A percentile compares a stretch with the other conserved stretches of the same genome.
Evolutionary conservation across 2,888 invertebrate species (phyloP).

Genomic region (Lithophane ornitopus): DNA sequence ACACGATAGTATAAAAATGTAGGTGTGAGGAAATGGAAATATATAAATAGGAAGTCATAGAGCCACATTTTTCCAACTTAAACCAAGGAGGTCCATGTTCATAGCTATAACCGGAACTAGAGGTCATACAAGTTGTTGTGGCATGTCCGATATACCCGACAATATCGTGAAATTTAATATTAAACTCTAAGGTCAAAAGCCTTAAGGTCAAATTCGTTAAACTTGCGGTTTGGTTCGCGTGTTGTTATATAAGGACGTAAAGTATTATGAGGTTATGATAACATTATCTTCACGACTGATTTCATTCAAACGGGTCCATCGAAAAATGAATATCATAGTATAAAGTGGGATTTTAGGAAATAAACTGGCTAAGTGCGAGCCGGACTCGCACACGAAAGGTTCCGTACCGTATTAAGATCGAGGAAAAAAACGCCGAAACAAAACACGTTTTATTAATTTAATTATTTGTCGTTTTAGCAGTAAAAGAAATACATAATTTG

Average conservation of each 20-base stretch:
- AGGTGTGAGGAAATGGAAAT: background rate
- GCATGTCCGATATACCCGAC: slow-evolving; percentile 45
- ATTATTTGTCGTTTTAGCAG: too few relatives aligned
- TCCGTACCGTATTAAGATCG: too few relatives aligned
- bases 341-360: background rate
- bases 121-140: slow-evolving; percentile 50
- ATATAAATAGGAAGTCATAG: slow-evolving; percentile 7
- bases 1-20: background rate
- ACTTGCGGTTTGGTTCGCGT: slow-evolving; percentile 21
- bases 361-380: too few relatives aligned
- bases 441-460: too few relatives aligned
- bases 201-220: slow-evolving; percentile 50
- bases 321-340: background rate
- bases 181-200: slow-evolving; percentile 46
- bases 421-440: too few relatives aligned
- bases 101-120: slow-evolving; percentile 47
- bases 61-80: background rate
- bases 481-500: too few relatives aligned
- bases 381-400: too few relatives aligned
- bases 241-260: slow-evolving; percentile 2
- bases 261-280: slow-evolving; percentile 9
- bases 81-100: background rate
- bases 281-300: slow-evolving; percentile 1
- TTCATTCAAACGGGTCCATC: background rate
- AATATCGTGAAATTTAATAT: slow-evolving; percentile 35